phyloP scores from a whole-genome alignment of 2,797 vertebrate genomes.

The Molossus alvarezi region DNA sequence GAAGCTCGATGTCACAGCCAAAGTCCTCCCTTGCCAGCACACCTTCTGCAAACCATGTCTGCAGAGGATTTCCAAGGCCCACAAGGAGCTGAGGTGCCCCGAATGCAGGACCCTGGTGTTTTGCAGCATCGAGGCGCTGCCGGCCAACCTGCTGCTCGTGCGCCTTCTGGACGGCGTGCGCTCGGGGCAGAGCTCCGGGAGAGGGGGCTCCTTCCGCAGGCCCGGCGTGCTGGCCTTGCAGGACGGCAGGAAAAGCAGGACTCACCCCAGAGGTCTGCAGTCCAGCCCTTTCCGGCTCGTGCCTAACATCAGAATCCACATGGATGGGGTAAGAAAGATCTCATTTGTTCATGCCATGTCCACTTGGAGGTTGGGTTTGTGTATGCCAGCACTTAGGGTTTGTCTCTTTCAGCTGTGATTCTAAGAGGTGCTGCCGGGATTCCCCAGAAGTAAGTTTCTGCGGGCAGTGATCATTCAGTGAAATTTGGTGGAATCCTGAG shows the following conservation, averaged over 20 bases:
- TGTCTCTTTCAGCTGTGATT: neutral
- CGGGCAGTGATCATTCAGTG: neutral
- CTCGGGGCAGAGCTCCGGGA: conserved; percentile 80
- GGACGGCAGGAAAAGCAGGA: conserved; percentile 85
- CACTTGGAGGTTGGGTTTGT: neutral
- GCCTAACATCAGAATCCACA: conserved; percentile 88
- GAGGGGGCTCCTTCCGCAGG: conserved; percentile 88
- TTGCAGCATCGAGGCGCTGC: conserved; percentile 94
- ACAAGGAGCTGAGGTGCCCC: conserved; percentile 94
- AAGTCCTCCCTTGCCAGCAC: conserved; percentile 97
- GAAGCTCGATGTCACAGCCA: conserved; percentile 94
- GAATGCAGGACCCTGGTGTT: conserved; percentile 93
- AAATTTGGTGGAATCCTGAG: neutral
- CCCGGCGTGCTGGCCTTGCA: conserved; percentile 87
- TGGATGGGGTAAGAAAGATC: conserved; percentile 93
- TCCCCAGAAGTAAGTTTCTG: neutral
- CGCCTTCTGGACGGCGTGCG: conserved; percentile 93
- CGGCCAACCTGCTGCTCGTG: conserved; percentile 94
- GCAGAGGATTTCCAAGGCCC: conserved; percentile 92
- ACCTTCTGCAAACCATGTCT: conserved; percentile 96
- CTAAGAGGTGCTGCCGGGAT: neutral
- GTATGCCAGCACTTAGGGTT: neutral
- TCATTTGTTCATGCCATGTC: conserved; percentile 10
- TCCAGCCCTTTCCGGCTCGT: conserved; percentile 88
- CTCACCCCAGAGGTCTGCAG: conserved; percentile 88